Evolutionary conservation across 2,888 invertebrate genomes (phyloP).

Genomic region (Laspeyria flexula): DNA sequence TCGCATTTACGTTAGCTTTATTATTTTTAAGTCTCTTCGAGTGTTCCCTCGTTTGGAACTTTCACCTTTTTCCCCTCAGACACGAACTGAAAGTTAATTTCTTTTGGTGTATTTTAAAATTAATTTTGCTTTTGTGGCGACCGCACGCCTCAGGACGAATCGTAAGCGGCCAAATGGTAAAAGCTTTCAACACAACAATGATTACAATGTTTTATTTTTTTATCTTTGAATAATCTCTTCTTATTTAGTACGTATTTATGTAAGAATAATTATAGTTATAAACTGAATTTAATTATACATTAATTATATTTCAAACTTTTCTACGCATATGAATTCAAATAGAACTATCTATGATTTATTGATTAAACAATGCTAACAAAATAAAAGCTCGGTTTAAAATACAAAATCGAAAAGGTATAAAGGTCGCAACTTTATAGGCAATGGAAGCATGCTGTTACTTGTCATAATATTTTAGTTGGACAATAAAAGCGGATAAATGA

Average conservation of each 20-base stretch:
- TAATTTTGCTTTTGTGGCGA: conserved; percentile 83
- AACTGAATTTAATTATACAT: no score
- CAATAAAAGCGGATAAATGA: conserved; percentile 59
- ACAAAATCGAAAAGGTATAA: conserved; percentile 29
- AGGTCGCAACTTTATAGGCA: conserved; percentile 44
- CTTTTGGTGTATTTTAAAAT: conserved; percentile 85
- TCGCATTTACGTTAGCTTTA: conserved; percentile 71
- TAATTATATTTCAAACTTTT: no score
- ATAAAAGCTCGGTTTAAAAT: conserved; percentile 3
- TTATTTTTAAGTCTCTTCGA: conserved; percentile 81
- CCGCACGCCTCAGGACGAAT: conserved; percentile 76
- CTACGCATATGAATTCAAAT: no score
- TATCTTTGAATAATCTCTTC: conserved; percentile 57
- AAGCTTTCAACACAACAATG: conserved; percentile 75
- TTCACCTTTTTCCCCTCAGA: conserved; percentile 68
- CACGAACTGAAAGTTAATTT: conserved; percentile 80
- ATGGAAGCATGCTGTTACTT: conserved; percentile 53
- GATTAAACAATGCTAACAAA: conserved; percentile 11
- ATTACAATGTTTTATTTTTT: conserved; percentile 65
- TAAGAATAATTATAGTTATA: no score
- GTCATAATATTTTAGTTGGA: conserved; percentile 56
- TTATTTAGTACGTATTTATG: no score
- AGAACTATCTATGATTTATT: no score
- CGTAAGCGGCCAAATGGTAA: conserved; percentile 71
- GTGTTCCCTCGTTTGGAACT: conserved; percentile 77